phyloP scores from a whole-genome alignment of 2,888 invertebrate species.

The Exephanes ischioxanthus region DNA sequence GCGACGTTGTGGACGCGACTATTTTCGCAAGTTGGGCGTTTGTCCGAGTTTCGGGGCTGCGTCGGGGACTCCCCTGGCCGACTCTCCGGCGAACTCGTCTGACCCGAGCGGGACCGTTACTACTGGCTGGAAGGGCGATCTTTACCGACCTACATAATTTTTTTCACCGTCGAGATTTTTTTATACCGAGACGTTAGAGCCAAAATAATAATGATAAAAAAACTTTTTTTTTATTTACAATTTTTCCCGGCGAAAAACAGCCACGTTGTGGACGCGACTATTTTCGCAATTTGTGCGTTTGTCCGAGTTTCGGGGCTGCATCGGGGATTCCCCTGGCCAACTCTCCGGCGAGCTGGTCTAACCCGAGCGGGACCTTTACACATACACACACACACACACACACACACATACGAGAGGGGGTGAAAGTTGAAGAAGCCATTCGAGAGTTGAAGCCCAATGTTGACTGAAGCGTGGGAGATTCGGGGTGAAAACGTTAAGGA shows the following conservation, averaged over 20 bases:
- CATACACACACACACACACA: background rate
- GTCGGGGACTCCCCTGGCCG: background rate
- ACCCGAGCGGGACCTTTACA: slow-evolving; percentile 3
- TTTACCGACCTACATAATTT: background rate
- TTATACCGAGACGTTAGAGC: too few species aligned
- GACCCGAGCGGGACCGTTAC: slow-evolving; percentile 1
- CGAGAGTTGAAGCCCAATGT: slow-evolving; percentile 1
- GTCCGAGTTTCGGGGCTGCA: background rate
- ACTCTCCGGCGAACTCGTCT: background rate
- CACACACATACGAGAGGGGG: background rate
- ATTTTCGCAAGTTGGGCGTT: slow-evolving; percentile 10
- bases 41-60: background rate
- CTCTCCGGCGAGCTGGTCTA: background rate
- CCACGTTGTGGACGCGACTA: background rate
- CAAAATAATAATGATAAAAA: background rate
- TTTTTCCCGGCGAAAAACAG: too few species aligned
- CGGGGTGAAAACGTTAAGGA: background rate
- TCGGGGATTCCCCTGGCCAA: background rate
- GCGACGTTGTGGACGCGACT: background rate
- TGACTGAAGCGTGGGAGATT: slow-evolving; percentile 2
- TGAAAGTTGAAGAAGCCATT: slow-evolving; percentile 14
- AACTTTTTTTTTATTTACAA: background rate
- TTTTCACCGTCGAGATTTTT: background rate
- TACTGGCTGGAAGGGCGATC: background rate
- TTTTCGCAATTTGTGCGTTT: slow-evolving; percentile 21